phyloP scores from a whole-genome alignment of 2,888 invertebrate species.

The Oxystoma pomonae region DNA sequence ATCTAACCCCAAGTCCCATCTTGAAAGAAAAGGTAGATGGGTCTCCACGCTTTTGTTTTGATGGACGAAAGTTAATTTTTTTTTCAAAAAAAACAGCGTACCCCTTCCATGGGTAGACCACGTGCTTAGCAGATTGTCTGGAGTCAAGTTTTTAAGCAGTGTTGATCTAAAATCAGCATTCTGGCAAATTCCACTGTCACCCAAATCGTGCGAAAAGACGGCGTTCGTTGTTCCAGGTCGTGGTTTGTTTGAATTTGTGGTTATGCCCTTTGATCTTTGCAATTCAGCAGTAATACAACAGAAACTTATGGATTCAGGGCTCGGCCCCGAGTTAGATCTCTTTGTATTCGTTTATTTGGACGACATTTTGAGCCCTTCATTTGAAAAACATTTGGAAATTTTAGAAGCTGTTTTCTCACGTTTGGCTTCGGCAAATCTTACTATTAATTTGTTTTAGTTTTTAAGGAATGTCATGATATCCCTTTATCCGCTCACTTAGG shows the following conservation, averaged over 20 bases:
- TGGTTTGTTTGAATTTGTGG: conserved; percentile 25
- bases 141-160: conserved; percentile 7
- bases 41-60: no score
- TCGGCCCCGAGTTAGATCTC: conserved; percentile 20
- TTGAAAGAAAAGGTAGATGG: no score
- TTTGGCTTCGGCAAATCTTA: no score
- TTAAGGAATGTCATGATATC: no score
- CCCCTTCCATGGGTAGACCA: conserved; percentile 15
- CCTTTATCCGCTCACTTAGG: no score
- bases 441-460: no score
- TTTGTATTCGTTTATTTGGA: conserved; percentile 18
- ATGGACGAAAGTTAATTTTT: no score
- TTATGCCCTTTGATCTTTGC: conserved; percentile 22
- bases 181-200: conserved; percentile 16
- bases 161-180: conserved; percentile 15
- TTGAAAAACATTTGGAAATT: no score
- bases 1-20: no score
- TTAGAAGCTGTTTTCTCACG: no score
- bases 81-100: conserved; percentile 13
- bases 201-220: no score
- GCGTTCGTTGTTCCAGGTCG: conserved; percentile 5
- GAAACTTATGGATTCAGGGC: conserved; percentile 21
- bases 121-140: conserved; percentile 8
- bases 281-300: conserved; percentile 29
- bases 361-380: conserved; percentile 14